Evolutionary conservation across 2,113 vertebrate species (phyloP).

Genomic region (Recurvirostra avosetta): DNA sequence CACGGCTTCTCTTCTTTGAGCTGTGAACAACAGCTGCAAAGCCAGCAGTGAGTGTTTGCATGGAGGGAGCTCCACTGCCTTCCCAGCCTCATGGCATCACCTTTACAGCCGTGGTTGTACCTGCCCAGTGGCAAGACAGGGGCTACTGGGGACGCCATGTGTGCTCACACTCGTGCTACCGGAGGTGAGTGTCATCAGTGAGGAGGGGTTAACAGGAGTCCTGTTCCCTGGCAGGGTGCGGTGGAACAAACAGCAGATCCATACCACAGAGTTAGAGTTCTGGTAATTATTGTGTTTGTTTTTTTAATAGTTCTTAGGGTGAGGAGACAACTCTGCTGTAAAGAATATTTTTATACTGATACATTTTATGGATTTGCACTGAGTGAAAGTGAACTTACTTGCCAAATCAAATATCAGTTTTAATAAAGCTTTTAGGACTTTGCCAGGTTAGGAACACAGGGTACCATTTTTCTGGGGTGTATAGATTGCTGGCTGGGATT

Average conservation of each 20-base stretch:
- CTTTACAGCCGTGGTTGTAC: accelerated
- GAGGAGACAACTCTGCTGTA: not conserved
- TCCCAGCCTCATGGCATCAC: not conserved
- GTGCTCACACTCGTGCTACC: accelerated
- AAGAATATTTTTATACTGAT: not conserved
- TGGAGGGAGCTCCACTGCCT: not conserved
- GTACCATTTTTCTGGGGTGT: not conserved
- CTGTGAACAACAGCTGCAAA: not conserved
- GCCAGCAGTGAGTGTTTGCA: not conserved
- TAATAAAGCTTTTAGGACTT: not conserved
- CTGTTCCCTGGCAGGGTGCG: not conserved
- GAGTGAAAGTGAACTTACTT: not conserved
- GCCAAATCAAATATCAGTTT: not conserved
- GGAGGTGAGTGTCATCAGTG: not conserved
- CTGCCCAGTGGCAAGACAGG: not conserved
- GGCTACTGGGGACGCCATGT: accelerated
- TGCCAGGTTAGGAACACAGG: not conserved
- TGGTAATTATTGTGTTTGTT: not conserved
- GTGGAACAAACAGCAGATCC: not conserved
- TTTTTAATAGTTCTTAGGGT: not conserved
- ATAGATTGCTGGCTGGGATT: not conserved
- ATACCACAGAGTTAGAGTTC: not conserved
- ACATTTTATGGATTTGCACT: not conserved
- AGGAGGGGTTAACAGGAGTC: not conserved
- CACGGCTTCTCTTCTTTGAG: not conserved